These are phyloP conservation scores for Channa maculata DNA, from an alignment of 2,113 vertebrate genomes.

Conservation along the genomic window DNA sequence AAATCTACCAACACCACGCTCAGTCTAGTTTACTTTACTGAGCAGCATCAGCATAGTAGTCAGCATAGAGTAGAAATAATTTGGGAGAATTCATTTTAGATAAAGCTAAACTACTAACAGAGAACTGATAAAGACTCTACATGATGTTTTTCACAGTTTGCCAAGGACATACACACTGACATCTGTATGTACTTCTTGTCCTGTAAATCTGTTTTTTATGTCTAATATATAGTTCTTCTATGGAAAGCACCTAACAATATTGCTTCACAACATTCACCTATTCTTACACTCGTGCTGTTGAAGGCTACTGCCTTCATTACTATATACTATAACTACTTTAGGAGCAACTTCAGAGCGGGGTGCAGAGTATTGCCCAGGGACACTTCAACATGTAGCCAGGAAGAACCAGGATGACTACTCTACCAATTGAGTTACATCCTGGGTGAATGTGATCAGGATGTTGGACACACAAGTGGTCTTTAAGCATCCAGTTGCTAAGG, in stretches of 20 bases:
- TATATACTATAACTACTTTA: too few species aligned
- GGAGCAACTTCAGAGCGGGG: too few species aligned
- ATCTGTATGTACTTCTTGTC: neutral
- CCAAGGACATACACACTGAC: neutral
- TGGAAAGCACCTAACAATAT: too few species aligned
- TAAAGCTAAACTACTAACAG: neutral
- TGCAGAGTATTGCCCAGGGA: too few species aligned
- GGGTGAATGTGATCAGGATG: conserved; percentile 8
- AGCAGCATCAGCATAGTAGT: neutral
- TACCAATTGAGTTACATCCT: too few species aligned
- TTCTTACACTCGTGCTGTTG: too few species aligned
- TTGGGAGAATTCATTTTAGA: neutral
- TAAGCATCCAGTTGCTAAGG: conserved; percentile 40
- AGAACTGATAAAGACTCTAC: neutral
- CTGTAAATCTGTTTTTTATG: too few species aligned
- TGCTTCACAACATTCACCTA: too few species aligned
- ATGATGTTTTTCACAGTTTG: neutral
- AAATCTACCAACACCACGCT: neutral
- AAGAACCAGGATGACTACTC: too few species aligned
- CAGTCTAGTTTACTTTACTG: neutral
- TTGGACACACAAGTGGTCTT: conserved; percentile 33
- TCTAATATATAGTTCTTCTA: too few species aligned
- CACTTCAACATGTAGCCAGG: neutral
- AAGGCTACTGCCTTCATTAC: too few species aligned
- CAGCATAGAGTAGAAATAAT: neutral